A percentile compares a stretch with the other conserved stretches of the same genome.
Evolutionary conservation across 1,140 invertebrate species (phyloP).

Genomic region (Achroia grisella): DNA sequence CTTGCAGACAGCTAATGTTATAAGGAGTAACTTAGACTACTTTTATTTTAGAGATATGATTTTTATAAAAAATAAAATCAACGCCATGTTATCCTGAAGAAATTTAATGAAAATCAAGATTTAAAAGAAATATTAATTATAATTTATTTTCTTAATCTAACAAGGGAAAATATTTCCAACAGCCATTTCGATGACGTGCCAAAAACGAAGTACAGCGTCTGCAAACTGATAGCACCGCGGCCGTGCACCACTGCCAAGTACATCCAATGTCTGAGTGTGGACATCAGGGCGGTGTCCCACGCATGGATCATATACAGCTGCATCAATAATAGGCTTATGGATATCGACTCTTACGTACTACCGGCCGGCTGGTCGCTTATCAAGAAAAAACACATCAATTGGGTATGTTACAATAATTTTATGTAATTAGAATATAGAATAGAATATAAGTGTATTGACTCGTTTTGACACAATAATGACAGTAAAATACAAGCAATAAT

Average conservation of each 20-base stretch:
- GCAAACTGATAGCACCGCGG: conserved; percentile 74
- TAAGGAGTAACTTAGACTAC: too few species aligned
- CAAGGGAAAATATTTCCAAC: conserved; percentile 10
- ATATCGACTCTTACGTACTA: conserved; percentile 57
- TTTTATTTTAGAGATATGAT: too few species aligned
- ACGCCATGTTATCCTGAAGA: too few species aligned
- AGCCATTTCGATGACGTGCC: conserved; percentile 75
- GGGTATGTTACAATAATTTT: conserved; percentile 40
- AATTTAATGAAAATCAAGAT: too few species aligned
- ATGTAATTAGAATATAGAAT: too few species aligned
- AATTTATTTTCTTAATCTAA: background rate
- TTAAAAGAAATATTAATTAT: too few species aligned
- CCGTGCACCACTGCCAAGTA: conserved; percentile 77
- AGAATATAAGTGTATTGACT: too few species aligned
- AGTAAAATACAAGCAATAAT: too few species aligned
- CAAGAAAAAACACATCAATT: conserved; percentile 65
- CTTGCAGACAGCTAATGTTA: too few species aligned
- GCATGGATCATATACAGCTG: conserved; percentile 76
- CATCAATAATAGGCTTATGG: conserved; percentile 40
- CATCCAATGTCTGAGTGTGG: conserved; percentile 74
- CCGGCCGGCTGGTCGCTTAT: conserved; percentile 74
- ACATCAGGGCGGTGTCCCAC: conserved; percentile 70
- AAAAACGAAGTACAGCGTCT: conserved; percentile 68
- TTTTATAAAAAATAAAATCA: too few species aligned
- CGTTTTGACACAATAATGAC: too few species aligned